Evolutionary conservation across 2,797 vertebrate species (phyloP), one percentile per base, ranked within the genome.

Genomic region (Sebastes flavidus): DNA sequence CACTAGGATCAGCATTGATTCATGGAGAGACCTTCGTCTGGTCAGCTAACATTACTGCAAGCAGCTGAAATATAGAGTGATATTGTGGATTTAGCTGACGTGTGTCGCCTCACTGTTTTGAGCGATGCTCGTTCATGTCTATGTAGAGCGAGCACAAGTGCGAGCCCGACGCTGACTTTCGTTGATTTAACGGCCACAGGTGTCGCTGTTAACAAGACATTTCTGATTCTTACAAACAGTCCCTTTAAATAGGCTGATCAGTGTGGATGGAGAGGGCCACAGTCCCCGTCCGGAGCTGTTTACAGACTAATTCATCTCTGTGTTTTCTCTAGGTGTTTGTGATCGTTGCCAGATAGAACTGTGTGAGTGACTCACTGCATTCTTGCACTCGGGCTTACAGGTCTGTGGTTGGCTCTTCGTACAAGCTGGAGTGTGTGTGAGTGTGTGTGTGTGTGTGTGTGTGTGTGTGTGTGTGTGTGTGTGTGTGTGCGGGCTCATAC

Each of bases 281-380:
- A 25, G 74, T 54, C 55, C 34, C 24, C n/a, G 38, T 34, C 56
- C 71, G 62, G 27, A 67, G 52, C 67, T 80, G 52, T 29, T 77
- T 30, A 58, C 30, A 65, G 18, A 83, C 55, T n/a, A 29, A 77
- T 38, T 58, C 24, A 36, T 61, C 34, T 65, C 29, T 14, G 25
- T 70, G 14, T 61, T 81, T 49, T 65, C 54, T 52, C 70, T 60
- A 62, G 67, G 36, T 38, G 10, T 78, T 65, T 32, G n/a, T 30
- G 52, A 38, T 25, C 46, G 36, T 34, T 77, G 75, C 55, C 69
- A 72, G 36, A 69, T 13, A 24, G 34, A 77, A 29, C 9, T 14
- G 24, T 30, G 34, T 16, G 24, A 58, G 11, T 6, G 24, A 65
- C 12, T 18, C 20, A 30, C 46, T 5, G 25, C 59, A 12, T 59